Conservation (phyloP, 2,888 invertebrate genomes). For the Macrophya annulata region DNA sequence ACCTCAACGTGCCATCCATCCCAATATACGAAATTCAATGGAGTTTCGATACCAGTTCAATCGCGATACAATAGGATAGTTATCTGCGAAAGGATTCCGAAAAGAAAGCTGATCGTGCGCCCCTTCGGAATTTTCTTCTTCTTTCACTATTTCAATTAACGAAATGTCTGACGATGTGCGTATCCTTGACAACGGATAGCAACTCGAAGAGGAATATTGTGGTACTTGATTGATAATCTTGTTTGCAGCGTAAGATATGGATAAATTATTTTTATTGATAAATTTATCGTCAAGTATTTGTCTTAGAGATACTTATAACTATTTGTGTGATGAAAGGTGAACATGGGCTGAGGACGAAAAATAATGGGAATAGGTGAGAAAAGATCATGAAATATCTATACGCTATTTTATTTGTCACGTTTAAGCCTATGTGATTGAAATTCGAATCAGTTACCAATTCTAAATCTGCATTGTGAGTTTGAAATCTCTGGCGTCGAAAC, state of each 20-base stretch:
- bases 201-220: background rate
- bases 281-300: background rate
- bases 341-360: background rate
- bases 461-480: too few relatives aligned
- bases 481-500: too few relatives aligned
- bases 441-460: too few relatives aligned
- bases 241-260: background rate
- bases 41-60: constrained; percentile 23
- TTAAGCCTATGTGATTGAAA: too few relatives aligned
- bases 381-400: background rate
- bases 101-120: constrained; percentile 63
- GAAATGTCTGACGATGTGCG: constrained; percentile 44
- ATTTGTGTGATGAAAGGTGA: background rate
- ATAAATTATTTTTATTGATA: background rate
- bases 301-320: too few relatives aligned
- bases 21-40: constrained; percentile 46
- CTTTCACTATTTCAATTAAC: constrained; percentile 66
- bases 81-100: constrained; percentile 61
- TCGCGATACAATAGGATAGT: constrained; percentile 59
- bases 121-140: constrained; percentile 54
- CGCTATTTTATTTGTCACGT: too few relatives aligned
- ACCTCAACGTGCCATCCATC: constrained; percentile 50
- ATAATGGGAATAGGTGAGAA: background rate
- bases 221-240: background rate
- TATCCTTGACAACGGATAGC: background rate